phyloP scores from a whole-genome alignment of 2,888 invertebrate genomes.

The Scaptomyza flava region DNA sequence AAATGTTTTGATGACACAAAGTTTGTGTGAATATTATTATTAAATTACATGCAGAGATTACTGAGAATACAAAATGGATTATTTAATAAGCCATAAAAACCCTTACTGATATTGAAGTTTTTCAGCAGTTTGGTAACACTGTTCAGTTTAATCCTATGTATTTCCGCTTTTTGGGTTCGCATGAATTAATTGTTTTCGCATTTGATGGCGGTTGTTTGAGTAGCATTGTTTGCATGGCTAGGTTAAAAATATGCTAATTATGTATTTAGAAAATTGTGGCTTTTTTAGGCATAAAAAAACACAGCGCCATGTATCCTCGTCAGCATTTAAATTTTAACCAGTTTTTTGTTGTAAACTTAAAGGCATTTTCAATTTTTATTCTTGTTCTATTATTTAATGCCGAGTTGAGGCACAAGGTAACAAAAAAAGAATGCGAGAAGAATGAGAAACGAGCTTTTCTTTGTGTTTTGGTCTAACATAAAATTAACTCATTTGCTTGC shows the following conservation, averaged over 20 bases:
- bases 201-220: conserved; percentile 22
- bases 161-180: conserved; percentile 18
- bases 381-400: conserved; percentile 27
- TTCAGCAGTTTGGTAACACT: conserved; percentile 7
- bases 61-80: no score
- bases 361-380: neutral
- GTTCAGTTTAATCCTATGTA: neutral
- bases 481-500: conserved; percentile 75
- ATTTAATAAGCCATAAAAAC: no score
- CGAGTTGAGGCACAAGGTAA: conserved; percentile 24
- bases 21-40: neutral
- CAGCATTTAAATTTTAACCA: neutral
- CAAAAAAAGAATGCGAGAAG: neutral
- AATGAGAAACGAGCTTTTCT: conserved; percentile 63
- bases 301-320: conserved; percentile 31
- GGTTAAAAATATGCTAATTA: conserved; percentile 69
- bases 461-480: conserved; percentile 56
- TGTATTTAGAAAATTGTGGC: conserved; percentile 18
- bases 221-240: conserved; percentile 38
- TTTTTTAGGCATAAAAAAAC: conserved; percentile 53
- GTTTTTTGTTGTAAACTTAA: conserved; percentile 32
- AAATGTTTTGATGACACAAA: neutral
- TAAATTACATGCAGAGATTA: neutral
- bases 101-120: neutral
- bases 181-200: conserved; percentile 59